Evolutionary conservation across 1,140 invertebrate genomes (phyloP), one percentile per base, ranked within the genome.

Genomic region (Idris sp.): DNA sequence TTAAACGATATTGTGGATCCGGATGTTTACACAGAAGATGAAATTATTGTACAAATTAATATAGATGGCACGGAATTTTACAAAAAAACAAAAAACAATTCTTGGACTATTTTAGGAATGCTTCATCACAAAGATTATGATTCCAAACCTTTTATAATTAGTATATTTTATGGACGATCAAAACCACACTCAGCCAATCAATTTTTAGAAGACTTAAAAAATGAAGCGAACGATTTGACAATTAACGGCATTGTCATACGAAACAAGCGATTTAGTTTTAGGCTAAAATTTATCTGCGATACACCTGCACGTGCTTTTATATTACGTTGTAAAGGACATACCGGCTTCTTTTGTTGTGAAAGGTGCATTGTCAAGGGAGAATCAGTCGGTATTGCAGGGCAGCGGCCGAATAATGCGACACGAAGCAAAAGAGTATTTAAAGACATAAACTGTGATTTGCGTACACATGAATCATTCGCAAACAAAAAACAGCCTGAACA

Each of bases 381-480:
- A 25, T 49, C 51, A 16, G 64, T 58, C 19, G n/a, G n/a, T n/a
- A 22, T 40, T 11, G 35, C 44, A 4, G 15, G 30, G n/a, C 11
- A 31, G 2, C 22, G n/a, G 31, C 0, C 16, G 30, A 13, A 13
- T 15, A 16, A 1, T 4, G 16, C 9, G 31, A 46, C 13, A 10
- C 30, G 31, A 18, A 14, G 13, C 41, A 53, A 36, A 26, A 53
- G 54, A 43, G 49, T 71, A 18, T 71, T 46, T 48, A 2, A 40
- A 10, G 13, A 41, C n/a, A 53, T 35, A n/a, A n/a, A n/a, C 30
- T 14, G 30, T 33, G 7, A 51, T 54, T 8, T 28, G 31, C 44
- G 61, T 10, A 65, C 59, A 5, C 19, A 13, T 1, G 25, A 58
- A 22, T 59, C 53, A 22, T 74, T 74, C 16, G n/a, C 16, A 33